Evolutionary conservation across 53 echinoderm and acorn worm species (phyloP), one percentile per base, ranked within the genome.

Genomic region (Astropecten irregularis): DNA sequence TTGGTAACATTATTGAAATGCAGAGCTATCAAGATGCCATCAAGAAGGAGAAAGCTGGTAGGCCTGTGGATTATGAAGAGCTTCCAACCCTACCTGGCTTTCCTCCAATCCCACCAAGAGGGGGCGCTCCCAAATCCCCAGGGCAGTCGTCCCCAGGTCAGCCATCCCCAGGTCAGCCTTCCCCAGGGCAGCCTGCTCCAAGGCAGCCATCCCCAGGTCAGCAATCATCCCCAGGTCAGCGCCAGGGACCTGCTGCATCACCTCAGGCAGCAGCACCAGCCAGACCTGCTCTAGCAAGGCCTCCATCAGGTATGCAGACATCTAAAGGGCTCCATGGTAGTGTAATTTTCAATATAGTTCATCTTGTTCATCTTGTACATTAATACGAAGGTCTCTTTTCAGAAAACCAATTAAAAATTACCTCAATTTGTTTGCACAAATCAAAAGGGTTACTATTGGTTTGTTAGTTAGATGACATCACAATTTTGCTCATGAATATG

Each of bases 21-120:
- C 86, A 99, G 99, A 90, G 88, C 88, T 99, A 94, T 82, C 90
- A 95, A 18, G 94, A 92, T 67, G 76, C 94, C 26, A 84, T 99
- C 3, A 88, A 95, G 69, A 94, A 92, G 62, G 89, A 92, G 38
- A 95, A 88, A 82, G 37, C 76, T 20, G 95, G 92, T n/a, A 85
- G 77, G 74, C 94, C 97, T 15, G 90, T 99, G 21, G 84, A 92
- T 42, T 92, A 95, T 54, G 70, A 88, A 1, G 94, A 94, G 77
- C 89, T 97, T 4, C 82, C 97, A 23, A 56, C 84, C 25, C 77
- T 94, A 5, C 97, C 97, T 20, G 94, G 88, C n/a, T 99, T 90
- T 33, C 92, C 94, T 34, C 97, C 97, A 14, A 89, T 95, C 38
- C 99, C 84, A 39, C 62, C 69, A 46, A 64, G 52, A 49, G 36